Percentiles rank a stretch among this genome's conserved stretches.
Evolutionary conservation across 2,113 vertebrate species (phyloP).

Genomic region (Hypocryptadius cinnamomeus): DNA sequence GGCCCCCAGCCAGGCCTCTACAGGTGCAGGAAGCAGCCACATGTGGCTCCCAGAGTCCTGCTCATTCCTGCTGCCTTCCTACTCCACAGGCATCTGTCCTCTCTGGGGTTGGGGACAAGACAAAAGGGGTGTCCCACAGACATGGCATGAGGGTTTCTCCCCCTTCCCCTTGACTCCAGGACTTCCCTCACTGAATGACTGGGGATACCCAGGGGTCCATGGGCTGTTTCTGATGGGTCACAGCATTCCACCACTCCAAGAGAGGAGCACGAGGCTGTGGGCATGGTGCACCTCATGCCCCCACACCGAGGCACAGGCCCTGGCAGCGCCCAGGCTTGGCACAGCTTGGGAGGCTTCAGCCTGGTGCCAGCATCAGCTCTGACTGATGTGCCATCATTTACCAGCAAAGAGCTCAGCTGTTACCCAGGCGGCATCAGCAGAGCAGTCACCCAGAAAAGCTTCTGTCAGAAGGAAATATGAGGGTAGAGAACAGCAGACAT

Average conservation of each 20-base stretch:
- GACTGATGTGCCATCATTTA: conserved; percentile 51
- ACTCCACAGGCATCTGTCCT: not conserved
- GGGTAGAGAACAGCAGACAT: conserved; percentile 36
- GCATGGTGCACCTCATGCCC: not conserved
- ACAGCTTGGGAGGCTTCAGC: not conserved
- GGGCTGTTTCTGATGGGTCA: not conserved
- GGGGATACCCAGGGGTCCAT: not conserved
- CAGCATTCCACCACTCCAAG: not conserved
- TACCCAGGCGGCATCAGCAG: conserved; percentile 53
- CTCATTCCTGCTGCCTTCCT: not conserved
- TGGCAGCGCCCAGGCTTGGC: not conserved
- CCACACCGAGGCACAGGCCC: accelerated
- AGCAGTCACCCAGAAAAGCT: conserved; percentile 60
- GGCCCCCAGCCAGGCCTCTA: not conserved
- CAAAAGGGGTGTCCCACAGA: not conserved
- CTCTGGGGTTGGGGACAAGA: not conserved
- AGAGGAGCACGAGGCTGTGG: not conserved
- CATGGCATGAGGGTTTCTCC: accelerated
- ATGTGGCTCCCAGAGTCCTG: too few relatives aligned
- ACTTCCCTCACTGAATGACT: not conserved
- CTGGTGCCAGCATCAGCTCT: not conserved
- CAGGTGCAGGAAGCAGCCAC: not conserved
- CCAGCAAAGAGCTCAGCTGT: conserved; percentile 44
- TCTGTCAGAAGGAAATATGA: conserved; percentile 14
- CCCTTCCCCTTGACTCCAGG: not conserved